Conservation (phyloP, 2,888 invertebrate species). For the Trachelus troglodyta region DNA sequence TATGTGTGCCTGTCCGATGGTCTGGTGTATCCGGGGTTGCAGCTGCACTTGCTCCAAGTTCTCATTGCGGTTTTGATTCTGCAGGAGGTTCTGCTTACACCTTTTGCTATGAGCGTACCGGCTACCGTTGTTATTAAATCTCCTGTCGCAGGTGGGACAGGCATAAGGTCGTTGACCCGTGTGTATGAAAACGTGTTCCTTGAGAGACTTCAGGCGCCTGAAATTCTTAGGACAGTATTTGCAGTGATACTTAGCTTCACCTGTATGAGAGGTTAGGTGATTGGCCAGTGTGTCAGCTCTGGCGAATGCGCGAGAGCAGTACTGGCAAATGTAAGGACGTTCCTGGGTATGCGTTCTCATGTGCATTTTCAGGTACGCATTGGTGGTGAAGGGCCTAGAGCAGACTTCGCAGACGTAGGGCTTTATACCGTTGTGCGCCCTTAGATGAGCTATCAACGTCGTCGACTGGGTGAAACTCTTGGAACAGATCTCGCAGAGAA, state of each 20-base stretch:
- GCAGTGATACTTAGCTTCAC: slow-evolving; percentile 64
- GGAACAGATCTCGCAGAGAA: slow-evolving; percentile 62
- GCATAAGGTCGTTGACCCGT: slow-evolving; percentile 64
- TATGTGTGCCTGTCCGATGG: slow-evolving; percentile 41
- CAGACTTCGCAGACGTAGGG: slow-evolving; percentile 64
- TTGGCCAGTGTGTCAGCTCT: slow-evolving; percentile 62
- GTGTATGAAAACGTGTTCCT: slow-evolving; percentile 63
- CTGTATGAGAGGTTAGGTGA: slow-evolving; percentile 62
- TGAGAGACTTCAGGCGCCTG: slow-evolving; percentile 58
- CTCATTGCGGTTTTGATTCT: slow-evolving; percentile 39
- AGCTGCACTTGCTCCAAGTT: slow-evolving; percentile 41
- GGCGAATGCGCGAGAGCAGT: slow-evolving; percentile 61
- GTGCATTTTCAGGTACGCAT: slow-evolving; percentile 63
- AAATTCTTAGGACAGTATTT: slow-evolving; percentile 64
- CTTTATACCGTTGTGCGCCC: slow-evolving; percentile 63
- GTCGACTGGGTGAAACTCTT: slow-evolving; percentile 64
- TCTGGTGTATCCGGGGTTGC: slow-evolving; percentile 35
- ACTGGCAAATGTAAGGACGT: slow-evolving; percentile 62
- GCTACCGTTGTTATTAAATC: slow-evolving; percentile 63
- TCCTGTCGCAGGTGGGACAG: slow-evolving; percentile 62
- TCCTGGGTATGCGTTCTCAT: slow-evolving; percentile 65
- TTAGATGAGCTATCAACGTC: slow-evolving; percentile 59
- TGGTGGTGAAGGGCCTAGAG: slow-evolving; percentile 62
- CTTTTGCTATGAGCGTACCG: slow-evolving; percentile 63
- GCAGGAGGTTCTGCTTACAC: slow-evolving; percentile 59